Evolutionary conservation across 2,888 invertebrate genomes (phyloP).

Genomic region (Aphidoletes aphidimyza): DNA sequence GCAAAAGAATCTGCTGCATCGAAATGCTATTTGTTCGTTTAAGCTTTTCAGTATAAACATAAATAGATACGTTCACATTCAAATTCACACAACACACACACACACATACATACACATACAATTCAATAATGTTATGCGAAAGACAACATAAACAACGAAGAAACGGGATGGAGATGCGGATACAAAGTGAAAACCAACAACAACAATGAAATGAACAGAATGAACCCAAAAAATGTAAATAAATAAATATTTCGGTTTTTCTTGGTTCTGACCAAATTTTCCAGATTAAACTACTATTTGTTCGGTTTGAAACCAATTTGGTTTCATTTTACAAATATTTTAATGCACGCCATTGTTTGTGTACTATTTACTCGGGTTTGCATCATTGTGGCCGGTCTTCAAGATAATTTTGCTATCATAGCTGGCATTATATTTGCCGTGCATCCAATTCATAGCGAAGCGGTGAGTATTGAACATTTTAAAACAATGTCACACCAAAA

Average conservation of each 20-base stretch:
- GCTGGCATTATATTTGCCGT: constrained; percentile 83
- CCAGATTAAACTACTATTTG: constrained; percentile 79
- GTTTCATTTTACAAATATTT: constrained; percentile 84
- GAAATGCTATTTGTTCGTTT: neutral
- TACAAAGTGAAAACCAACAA: too few species aligned
- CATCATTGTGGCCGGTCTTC: constrained; percentile 73
- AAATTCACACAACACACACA: too few species aligned
- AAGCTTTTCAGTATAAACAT: neutral
- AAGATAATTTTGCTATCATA: constrained; percentile 74
- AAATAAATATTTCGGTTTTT: constrained; percentile 55
- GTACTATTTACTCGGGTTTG: constrained; percentile 77
- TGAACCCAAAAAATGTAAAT: neutral
- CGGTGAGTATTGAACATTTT: constrained; percentile 72
- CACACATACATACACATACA: neutral
- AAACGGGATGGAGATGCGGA: too few species aligned
- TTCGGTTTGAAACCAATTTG: constrained; percentile 78
- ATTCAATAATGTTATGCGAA: neutral
- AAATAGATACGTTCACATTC: too few species aligned
- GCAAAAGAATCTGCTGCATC: neutral
- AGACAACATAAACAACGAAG: too few species aligned
- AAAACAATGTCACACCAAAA: neutral
- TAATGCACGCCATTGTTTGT: constrained; percentile 80
- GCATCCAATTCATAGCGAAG: constrained; percentile 90
- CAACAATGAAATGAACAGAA: too few species aligned
- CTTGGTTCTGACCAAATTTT: constrained; percentile 63